Base-by-base conservation (phyloP, 2,113 vertebrate species). In the Ctenodactylus gundi region DNA sequence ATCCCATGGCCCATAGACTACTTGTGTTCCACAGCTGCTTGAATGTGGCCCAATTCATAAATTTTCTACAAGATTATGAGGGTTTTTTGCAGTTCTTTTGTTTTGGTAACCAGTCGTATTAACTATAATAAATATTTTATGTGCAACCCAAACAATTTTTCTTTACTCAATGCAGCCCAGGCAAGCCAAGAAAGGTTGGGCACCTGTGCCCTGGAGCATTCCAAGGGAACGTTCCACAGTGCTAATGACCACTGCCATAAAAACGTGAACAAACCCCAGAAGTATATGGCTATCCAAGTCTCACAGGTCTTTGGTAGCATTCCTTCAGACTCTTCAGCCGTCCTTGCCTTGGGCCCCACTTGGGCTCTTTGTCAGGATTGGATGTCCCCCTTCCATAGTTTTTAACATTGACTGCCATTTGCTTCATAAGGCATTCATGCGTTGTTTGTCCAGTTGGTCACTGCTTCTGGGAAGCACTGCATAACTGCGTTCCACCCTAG, bases 251-350 rank as follows among this genome's bases (percentile, higher is more conserved):
- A 8, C 29, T 7, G 14, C 58, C 86, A 70, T 53, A n/a, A 82
- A 70, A 80, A 82, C 34, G 31, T 21, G 34, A 55, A 44, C 4
- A 49, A 12, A 34, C 44, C 39, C n/a, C 12, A 25, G 84, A 55
- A 53, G 3, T 29, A 9, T 13, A 14, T 6, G 14, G 3, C 53
- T 0, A 3, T 1, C n/a, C 23, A 1, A 3, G 73, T 20, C 57
- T 86, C 46, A 23, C 7, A 14, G 51, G 14, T 20, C 62, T 83
- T 80, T 64, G 21, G 39, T 51, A 85, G 39, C 25, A 17, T 76
- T 62, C 57, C 2, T 60, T n/a, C n/a, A 1, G 23, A 4, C 27
- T 41, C 34, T 39, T 58, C 1, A 10, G 5, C 62, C 46, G 1
- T 64, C 36, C 36, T 49, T 18, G 6, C 21, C 20, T 7, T 90